Percentiles rank a stretch among this genome's conserved stretches.
These are phyloP conservation scores for Rhadinocentrus ornatus DNA, from an alignment of 2,797 vertebrate genomes.

Conservation along the genomic window DNA sequence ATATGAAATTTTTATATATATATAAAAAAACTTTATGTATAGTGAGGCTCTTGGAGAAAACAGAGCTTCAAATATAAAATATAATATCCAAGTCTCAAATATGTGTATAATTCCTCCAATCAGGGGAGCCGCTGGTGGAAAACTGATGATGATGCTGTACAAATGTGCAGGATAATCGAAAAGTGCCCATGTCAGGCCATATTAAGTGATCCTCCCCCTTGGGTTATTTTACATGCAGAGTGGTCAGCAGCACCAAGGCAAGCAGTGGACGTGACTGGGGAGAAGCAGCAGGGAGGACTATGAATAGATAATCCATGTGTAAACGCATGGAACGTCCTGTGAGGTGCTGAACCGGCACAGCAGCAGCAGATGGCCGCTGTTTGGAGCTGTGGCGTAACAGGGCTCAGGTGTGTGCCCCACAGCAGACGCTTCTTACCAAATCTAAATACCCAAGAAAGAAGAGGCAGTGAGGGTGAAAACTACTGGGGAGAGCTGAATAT, in stretches of 20 bases:
- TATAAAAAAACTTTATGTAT: too few relatives aligned
- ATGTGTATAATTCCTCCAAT: constrained; percentile 49
- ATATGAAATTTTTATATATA: too few relatives aligned
- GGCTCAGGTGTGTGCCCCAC: constrained; percentile 78
- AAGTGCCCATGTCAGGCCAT: constrained; percentile 13
- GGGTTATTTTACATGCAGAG: constrained; percentile 15
- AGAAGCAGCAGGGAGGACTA: constrained; percentile 31
- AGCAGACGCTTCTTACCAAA: constrained; percentile 57
- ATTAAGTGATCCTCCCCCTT: constrained; percentile 10
- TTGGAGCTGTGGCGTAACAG: constrained; percentile 66
- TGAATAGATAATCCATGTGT: constrained; percentile 67
- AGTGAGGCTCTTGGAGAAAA: not conserved
- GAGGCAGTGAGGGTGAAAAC: constrained; percentile 44
- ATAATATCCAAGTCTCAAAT: constrained; percentile 18
- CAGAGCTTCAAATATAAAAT: not conserved
- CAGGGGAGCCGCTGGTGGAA: constrained; percentile 36
- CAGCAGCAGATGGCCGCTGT: constrained; percentile 76
- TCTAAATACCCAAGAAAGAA: constrained; percentile 47
- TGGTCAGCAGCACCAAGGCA: constrained; percentile 39
- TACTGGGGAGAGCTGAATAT: constrained; percentile 25
- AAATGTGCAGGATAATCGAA: constrained; percentile 9
- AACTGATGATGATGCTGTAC: constrained; percentile 35
- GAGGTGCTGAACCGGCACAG: constrained; percentile 61
- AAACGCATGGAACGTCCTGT: constrained; percentile 62
- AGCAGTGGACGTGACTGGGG: constrained; percentile 19